These are phyloP conservation scores for Paguma larvata DNA, from an alignment of 2,797 vertebrate species.

Conservation along the genomic window DNA sequence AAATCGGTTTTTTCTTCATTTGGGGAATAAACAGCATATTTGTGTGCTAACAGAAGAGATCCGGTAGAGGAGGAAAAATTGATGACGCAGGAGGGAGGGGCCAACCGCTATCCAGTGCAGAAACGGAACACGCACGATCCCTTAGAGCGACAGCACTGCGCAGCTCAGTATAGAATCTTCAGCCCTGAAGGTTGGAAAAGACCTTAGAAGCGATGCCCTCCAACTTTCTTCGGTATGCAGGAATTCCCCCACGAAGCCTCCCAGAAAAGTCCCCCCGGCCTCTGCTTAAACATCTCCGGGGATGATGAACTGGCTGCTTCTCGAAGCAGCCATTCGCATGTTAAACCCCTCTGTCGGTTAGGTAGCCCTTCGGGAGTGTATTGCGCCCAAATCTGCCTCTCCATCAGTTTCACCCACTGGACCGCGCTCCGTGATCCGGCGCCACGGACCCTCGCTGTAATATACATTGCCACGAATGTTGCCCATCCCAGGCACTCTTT, in stretches of 20 bases:
- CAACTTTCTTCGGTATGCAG: background rate
- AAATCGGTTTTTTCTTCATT: conserved; percentile 18
- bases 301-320: conserved; percentile 1
- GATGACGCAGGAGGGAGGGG: background rate
- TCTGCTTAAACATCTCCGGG: background rate
- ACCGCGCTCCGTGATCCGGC: background rate
- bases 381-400: background rate
- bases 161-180: background rate
- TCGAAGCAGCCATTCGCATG: background rate
- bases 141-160: background rate
- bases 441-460: background rate
- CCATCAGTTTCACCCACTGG: background rate
- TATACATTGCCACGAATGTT: background rate
- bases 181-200: background rate
- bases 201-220: background rate
- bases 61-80: background rate
- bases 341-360: background rate
- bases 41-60: conserved; percentile 11
- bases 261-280: conserved; percentile 34
- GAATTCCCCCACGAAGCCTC: background rate
- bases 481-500: background rate
- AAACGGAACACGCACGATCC: background rate
- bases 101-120: background rate
- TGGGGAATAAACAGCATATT: conserved; percentile 14
- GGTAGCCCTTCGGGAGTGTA: background rate